These are phyloP conservation scores for Augochlora pura DNA, from an alignment of 1,140 invertebrate species.

Conservation along the genomic window DNA sequence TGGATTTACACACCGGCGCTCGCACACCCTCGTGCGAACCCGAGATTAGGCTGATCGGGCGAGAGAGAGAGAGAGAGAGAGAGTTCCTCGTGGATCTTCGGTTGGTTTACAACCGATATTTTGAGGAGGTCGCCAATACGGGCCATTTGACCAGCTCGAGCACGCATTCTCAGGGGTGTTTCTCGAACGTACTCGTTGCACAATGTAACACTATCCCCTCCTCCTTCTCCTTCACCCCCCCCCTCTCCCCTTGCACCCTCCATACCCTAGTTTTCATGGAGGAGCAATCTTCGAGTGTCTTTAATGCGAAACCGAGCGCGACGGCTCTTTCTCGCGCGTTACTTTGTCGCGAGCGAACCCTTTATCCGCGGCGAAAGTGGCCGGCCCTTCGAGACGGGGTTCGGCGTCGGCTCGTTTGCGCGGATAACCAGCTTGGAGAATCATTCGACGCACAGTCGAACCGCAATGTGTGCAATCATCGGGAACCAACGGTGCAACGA, in stretches of 20 bases:
- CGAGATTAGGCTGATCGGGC: conserved; percentile 20
- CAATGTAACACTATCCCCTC: conserved; percentile 79
- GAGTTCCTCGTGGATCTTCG: conserved; percentile 27
- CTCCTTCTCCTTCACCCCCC: too few relatives aligned
- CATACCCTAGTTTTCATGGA: conserved; percentile 58
- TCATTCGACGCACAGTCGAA: conserved; percentile 2
- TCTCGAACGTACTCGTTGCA: conserved; percentile 77
- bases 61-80: too few relatives aligned
- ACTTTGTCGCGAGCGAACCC: conserved; percentile 72
- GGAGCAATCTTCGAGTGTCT: conserved; percentile 69
- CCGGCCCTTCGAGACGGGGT: conserved; percentile 26
- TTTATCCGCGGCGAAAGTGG: conserved; percentile 54
- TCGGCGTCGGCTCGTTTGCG: conserved; percentile 18
- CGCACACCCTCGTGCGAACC: neutral
- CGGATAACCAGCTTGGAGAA: neutral
- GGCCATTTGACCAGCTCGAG: conserved; percentile 78
- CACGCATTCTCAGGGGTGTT: conserved; percentile 75
- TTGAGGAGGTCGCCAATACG: conserved; percentile 75
- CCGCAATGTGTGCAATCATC: conserved; percentile 40
- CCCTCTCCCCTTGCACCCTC: too few relatives aligned
- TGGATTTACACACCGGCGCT: neutral
- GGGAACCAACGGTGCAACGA: neutral
- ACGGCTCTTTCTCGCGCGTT: conserved; percentile 51
- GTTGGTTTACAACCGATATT: conserved; percentile 73
- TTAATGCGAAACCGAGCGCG: conserved; percentile 74